phyloP scores from a whole-genome alignment of 2,797 vertebrate genomes.

The Myotis myotis region DNA sequence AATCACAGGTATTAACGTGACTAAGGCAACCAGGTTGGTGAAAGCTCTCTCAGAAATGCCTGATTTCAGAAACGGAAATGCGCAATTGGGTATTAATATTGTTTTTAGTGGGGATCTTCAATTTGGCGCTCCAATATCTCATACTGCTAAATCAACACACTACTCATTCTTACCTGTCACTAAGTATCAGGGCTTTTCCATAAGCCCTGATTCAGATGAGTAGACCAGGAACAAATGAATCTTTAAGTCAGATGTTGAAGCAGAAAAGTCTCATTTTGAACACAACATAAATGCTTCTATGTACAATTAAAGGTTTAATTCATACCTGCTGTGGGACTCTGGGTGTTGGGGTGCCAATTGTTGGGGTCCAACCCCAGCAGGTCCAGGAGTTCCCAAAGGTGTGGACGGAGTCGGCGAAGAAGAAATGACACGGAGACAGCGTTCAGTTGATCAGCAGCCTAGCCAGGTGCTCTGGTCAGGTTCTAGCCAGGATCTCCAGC shows the following conservation, averaged over 20 bases:
- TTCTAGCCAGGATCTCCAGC: too few relatives aligned
- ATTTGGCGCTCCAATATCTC: background rate
- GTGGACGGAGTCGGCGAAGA: too few relatives aligned
- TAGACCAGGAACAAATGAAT: background rate
- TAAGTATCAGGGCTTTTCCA: slow-evolving; percentile 7
- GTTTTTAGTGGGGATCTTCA: background rate
- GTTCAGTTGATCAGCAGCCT: too few relatives aligned
- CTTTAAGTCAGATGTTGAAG: background rate
- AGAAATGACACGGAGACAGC: too few relatives aligned
- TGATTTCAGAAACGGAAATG: background rate
- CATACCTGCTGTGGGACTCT: background rate
- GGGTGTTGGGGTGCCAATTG: too few relatives aligned
- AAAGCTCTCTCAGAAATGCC: slow-evolving; percentile 23
- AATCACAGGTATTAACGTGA: background rate
- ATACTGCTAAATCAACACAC: background rate
- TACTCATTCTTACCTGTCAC: background rate
- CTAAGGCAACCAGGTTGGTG: background rate
- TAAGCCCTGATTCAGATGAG: background rate
- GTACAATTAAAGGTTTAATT: slow-evolving; percentile 17
- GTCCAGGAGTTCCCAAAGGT: too few relatives aligned
- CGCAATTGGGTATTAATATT: background rate
- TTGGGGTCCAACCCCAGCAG: too few relatives aligned
- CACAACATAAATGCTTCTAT: background rate
- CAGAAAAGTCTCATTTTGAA: background rate
- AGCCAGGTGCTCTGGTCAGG: too few relatives aligned